phyloP scores from a whole-genome alignment of 2,888 invertebrate genomes.

The Sesamia inferens region DNA sequence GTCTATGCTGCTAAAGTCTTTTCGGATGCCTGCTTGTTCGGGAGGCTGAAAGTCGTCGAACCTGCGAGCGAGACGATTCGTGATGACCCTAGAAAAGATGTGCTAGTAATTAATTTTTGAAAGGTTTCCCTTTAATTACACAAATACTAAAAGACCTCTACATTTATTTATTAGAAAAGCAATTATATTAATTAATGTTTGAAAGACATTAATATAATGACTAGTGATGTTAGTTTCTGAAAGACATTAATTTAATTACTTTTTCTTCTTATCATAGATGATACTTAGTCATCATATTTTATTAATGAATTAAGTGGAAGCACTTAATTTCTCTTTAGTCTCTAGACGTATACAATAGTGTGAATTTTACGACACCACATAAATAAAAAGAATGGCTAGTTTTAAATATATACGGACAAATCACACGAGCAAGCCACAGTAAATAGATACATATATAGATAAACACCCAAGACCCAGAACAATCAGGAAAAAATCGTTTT shows the following conservation, averaged over 20 bases:
- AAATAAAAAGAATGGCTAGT: background rate
- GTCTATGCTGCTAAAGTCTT: no score
- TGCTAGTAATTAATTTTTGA: conserved; percentile 10
- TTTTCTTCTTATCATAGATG: background rate
- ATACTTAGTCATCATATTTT: background rate
- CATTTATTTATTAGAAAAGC: conserved; percentile 4
- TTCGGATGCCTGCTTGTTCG: no score
- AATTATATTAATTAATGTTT: background rate
- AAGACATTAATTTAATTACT: no score
- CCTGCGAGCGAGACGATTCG: no score
- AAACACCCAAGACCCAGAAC: no score
- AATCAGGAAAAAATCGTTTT: no score
- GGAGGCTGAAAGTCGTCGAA: no score
- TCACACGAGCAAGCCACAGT: no score
- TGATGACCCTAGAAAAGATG: no score
- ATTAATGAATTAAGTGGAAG: background rate
- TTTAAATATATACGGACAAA: no score
- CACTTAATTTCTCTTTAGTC: background rate
- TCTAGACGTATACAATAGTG: background rate
- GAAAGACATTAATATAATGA: background rate
- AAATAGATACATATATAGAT: no score
- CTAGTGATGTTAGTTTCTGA: no score
- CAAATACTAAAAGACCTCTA: background rate
- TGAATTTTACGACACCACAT: background rate
- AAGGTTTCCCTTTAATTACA: conserved; percentile 6